Base-by-base conservation (phyloP, 2,797 vertebrate genomes). In the Eupleurogrammus muticus region DNA sequence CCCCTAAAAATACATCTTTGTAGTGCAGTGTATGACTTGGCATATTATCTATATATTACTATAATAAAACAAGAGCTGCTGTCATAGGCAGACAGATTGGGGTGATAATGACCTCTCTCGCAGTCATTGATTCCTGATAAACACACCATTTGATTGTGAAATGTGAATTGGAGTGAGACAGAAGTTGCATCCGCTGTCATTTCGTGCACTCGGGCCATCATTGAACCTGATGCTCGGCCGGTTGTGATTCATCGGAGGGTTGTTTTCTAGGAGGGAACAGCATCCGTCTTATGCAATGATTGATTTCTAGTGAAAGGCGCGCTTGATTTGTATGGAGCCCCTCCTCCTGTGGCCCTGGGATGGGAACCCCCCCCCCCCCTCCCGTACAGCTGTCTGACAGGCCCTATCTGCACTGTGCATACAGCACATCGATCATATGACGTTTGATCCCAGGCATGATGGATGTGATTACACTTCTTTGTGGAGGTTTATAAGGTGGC, bases 381-480 rank as follows among this genome's bases (percentile, higher is more conserved):
- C n/a, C 28, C 59, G 81, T 75, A 71, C 83, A 77, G 74, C 61
- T 77, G 83, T 77, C 81, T 84, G 83, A 88, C 84, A 81, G 81
- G 35, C 70, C 60, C 57, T 71, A 66, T 89, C 78, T 73, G 72
- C 50, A 73, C 70, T 72, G 60, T 48, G 81, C 69, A 46, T 40
- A 23, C 73, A 64, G 66, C 65, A 55, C 77, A 90, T 85, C 76
- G 84, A 89, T 90, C 74, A 69, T 75, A 71, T 28, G 72, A 44
- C 6, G n/a, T 85, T 89, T 76, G 60, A 85, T 88, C 53, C 42
- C 1, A 32, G 73, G 57, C 73, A 53, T 87, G 87, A 92, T 84
- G 80, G 86, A 89, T 91, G 83, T 81, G 78, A 80, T 84, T 80
- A 88, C 76, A 60, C 67, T 57, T 73, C 32, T 10, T 57, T 50